phyloP scores from a whole-genome alignment of 2,797 vertebrate species.

The Chelon labrosus region DNA sequence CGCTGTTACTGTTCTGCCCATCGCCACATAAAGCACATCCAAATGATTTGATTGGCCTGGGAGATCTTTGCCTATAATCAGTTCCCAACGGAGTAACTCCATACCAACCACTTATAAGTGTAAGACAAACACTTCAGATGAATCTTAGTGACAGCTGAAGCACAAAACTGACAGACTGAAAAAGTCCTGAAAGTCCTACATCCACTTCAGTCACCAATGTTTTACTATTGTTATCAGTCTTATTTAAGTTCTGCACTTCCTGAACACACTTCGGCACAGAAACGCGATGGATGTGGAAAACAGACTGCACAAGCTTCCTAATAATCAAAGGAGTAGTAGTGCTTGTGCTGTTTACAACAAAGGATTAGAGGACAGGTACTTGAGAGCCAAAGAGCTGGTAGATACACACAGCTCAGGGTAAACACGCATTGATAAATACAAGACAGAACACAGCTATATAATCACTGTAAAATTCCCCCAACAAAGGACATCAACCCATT shows the following conservation, averaged over 20 bases:
- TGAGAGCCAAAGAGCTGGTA: background rate
- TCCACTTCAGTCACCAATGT: background rate
- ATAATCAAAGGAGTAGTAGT: background rate
- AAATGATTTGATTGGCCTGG: too few relatives aligned
- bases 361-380: background rate
- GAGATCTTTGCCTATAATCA: too few relatives aligned
- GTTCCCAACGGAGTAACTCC: too few relatives aligned
- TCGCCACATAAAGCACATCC: too few relatives aligned
- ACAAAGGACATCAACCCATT: background rate
- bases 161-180: background rate
- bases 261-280: background rate
- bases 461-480: background rate
- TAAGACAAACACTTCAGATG: background rate
- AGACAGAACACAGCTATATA: background rate
- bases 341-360: background rate
- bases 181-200: background rate
- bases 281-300: background rate
- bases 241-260: background rate
- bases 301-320: slow-evolving; percentile 2
- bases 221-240: background rate
- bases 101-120: background rate
- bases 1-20: too few relatives aligned
- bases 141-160: background rate
- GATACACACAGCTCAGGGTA: background rate
- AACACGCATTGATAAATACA: background rate